Evolutionary conservation across 2,797 vertebrate species (phyloP), one percentile per base, ranked within the genome.

Genomic region (Esox masquinongy): DNA sequence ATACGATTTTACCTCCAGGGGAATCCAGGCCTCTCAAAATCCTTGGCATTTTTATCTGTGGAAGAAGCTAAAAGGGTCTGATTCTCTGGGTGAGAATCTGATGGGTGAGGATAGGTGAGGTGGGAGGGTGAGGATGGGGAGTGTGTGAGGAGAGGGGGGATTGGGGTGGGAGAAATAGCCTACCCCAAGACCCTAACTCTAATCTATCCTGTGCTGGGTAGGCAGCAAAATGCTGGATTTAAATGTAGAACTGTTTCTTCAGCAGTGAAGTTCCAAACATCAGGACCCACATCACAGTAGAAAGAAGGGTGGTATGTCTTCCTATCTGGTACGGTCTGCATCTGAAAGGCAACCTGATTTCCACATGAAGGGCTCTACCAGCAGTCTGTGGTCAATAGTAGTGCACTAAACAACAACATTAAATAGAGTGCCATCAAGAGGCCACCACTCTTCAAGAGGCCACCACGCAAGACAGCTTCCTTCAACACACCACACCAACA

Each of bases 231-330:
- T 87, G 79, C 94, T 95, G 94, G 94, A 95, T 94, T 90, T 94
- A 95, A 95, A 96, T 96, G 96, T 96, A 94, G 85, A 93, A 94
- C 93, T 89, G 91, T 94, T 96, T 95, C 93, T 94, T 91, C 93
- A 93, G 90, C 91, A 92, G 91, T 91, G 92, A 95, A 94, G 92
- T 93, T 85, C 89, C 73, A 89, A 93, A 92, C 91, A 92, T 89
- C 90, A 89, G 87, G 94, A 92, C 92, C 89, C 75, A 82, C 88
- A 91, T 94, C 93, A 90, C 90, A 88, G 93, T 22, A 94, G 94
- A 95, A 79, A 91, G 88, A 86, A 85, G 84, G 90, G 85, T 90
- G 77, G 78, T 69, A 84, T 82, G 80, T 89, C 91, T 95, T 91
- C 91, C 91, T 93, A 94, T 91, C 88, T 91, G 85, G 79, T 89